These are phyloP conservation scores for Hirtodrosophila cameraria DNA, from an alignment of 2,888 invertebrate genomes.

Conservation along the genomic window DNA sequence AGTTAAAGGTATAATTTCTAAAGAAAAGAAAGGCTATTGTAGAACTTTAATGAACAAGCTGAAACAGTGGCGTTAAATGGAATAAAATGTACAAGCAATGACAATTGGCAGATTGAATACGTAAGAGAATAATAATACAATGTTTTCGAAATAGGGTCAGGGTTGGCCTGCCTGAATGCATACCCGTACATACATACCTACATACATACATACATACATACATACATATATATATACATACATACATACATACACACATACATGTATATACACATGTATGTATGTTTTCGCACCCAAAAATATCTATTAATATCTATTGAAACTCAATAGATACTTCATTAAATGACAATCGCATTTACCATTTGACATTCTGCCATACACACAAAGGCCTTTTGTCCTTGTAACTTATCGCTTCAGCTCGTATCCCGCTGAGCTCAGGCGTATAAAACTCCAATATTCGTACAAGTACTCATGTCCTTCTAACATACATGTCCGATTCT, in stretches of 20 bases:
- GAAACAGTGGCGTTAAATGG: constrained; percentile 11
- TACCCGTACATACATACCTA: too few species aligned
- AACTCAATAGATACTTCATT: constrained; percentile 58
- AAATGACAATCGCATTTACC: constrained; percentile 57
- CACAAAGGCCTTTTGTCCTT: constrained; percentile 39
- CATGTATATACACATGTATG: neutral
- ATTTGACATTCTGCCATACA: constrained; percentile 32
- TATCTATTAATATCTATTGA: constrained; percentile 23
- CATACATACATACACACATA: neutral
- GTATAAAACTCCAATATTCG: constrained; percentile 1
- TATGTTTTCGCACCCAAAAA: constrained; percentile 4
- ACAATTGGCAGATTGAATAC: constrained; percentile 11
- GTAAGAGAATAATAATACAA: constrained; percentile 21
- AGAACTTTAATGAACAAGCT: constrained; percentile 2
- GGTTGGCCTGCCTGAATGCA: neutral
- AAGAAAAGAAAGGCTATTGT: constrained; percentile 11
- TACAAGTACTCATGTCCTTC: too few species aligned
- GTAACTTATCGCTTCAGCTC: constrained; percentile 10
- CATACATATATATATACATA: neutral
- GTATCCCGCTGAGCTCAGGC: constrained; percentile 30
- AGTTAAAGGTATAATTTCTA: too few species aligned
- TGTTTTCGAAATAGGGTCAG: constrained; percentile 35
- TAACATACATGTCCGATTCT: too few species aligned
- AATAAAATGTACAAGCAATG: constrained; percentile 19
- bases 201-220: too few species aligned